phyloP scores from a whole-genome alignment of 1,140 invertebrate species.

The Drosophila bipectinata region DNA sequence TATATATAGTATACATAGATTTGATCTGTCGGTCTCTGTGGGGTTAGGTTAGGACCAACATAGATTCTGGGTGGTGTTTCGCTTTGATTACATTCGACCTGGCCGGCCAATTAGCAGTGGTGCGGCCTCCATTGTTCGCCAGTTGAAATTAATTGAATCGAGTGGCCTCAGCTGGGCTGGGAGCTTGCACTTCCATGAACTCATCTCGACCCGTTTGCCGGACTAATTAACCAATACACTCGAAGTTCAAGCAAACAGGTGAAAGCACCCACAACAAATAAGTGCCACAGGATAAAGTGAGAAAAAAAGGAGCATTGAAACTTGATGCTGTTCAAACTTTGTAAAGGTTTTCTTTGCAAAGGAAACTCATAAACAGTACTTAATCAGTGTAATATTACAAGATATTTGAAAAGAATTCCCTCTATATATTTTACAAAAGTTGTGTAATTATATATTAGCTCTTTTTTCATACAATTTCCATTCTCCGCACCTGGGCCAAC shows the following conservation, averaged over 20 bases:
- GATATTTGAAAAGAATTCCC: not conserved
- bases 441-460: not conserved
- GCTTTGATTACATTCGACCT: conserved; percentile 72
- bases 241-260: conserved; percentile 30
- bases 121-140: conserved; percentile 65
- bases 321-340: not conserved
- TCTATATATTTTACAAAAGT: not conserved
- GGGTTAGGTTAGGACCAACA: too few species aligned
- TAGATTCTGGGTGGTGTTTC: conserved; percentile 53
- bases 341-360: not conserved
- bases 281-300: conserved; percentile 1
- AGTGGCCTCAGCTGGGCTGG: conserved; percentile 70
- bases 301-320: conserved; percentile 1
- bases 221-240: conserved; percentile 35
- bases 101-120: conserved; percentile 62
- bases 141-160: conserved; percentile 78
- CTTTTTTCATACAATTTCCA: not conserved
- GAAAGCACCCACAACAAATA: conserved; percentile 8
- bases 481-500: not conserved
- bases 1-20: too few species aligned
- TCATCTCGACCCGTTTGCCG: conserved; percentile 19
- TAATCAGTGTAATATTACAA: not conserved
- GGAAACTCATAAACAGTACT: not conserved
- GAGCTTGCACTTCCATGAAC: conserved; percentile 52
- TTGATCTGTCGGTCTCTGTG: not conserved